phyloP scores from a whole-genome alignment of 2,113 vertebrate species.

The Lophotis ruficrista region DNA sequence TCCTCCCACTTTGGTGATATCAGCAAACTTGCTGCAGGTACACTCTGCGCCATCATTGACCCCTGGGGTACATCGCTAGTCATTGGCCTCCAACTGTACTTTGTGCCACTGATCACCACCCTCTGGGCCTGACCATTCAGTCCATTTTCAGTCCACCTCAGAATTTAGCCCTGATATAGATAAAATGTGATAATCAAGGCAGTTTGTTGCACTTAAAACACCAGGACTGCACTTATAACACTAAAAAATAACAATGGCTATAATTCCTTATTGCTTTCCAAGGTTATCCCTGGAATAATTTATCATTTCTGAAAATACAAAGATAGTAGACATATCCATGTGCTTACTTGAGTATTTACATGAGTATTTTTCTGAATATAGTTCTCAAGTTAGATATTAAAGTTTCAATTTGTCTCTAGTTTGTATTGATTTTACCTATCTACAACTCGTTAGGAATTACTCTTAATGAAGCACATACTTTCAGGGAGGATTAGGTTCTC shows the following conservation, averaged over 20 bases:
- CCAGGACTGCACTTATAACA: neutral
- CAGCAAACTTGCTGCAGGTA: neutral
- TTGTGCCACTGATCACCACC: fast-evolving
- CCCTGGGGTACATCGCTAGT: no score
- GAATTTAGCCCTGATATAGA: neutral
- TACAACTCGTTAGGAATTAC: neutral
- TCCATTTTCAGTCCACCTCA: neutral
- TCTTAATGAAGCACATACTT: neutral
- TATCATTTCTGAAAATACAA: neutral
- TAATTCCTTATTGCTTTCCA: neutral
- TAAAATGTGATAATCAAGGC: neutral
- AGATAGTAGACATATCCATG: neutral
- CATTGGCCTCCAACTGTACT: neutral
- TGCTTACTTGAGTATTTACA: neutral
- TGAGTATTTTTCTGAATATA: neutral
- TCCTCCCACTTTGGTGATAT: neutral
- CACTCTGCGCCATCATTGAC: neutral
- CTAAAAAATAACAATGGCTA: neutral
- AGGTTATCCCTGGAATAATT: neutral
- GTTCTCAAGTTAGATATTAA: neutral
- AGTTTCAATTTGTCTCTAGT: neutral
- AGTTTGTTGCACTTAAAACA: neutral
- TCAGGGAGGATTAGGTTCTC: neutral
- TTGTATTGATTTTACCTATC: neutral
- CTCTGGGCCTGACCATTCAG: neutral